Evolutionary conservation across 2,113 vertebrate species (phyloP).

Genomic region (Alectura lathami): DNA sequence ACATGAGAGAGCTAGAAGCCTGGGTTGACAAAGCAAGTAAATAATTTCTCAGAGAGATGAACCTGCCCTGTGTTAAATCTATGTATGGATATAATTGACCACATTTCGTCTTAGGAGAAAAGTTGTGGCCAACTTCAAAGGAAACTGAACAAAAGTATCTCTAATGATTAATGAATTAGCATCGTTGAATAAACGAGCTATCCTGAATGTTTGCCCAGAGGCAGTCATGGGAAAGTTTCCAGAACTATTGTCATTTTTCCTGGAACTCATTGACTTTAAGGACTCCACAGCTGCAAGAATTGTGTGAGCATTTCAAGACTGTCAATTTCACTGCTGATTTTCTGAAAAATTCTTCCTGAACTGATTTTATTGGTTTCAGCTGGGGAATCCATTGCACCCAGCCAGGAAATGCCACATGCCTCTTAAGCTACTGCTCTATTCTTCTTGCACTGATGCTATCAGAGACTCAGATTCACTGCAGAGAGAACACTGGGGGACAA

Average conservation of each 20-base stretch:
- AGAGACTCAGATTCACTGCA: conserved; percentile 55
- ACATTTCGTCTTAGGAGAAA: conserved; percentile 67
- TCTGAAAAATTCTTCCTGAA: conserved; percentile 77
- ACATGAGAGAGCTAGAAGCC: conserved; percentile 14
- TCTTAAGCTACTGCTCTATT: conserved; percentile 67
- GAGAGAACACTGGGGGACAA: conserved; percentile 52
- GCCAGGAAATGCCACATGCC: conserved; percentile 75
- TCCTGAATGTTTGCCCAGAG: conserved; percentile 68
- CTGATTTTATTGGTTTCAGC: conserved; percentile 81
- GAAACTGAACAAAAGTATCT: conserved; percentile 54
- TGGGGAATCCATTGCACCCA: conserved; percentile 70
- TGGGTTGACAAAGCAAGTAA: conserved; percentile 45
- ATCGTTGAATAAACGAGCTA: conserved; percentile 59
- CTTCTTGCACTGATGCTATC: conserved; percentile 62
- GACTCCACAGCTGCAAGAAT: conserved; percentile 75
- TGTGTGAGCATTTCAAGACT: conserved; percentile 77
- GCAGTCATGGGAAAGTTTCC: conserved; percentile 67
- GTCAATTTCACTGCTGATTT: conserved; percentile 75
- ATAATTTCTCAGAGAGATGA: conserved; percentile 30
- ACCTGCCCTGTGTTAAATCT: conserved; percentile 62
- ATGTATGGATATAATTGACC: conserved; percentile 59
- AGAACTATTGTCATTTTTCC: conserved; percentile 74
- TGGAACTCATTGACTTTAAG: conserved; percentile 69
- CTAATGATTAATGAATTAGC: conserved; percentile 75
- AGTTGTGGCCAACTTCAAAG: conserved; percentile 70